phyloP scores from a whole-genome alignment of 2,113 vertebrate species.

The Enhydra lutris region DNA sequence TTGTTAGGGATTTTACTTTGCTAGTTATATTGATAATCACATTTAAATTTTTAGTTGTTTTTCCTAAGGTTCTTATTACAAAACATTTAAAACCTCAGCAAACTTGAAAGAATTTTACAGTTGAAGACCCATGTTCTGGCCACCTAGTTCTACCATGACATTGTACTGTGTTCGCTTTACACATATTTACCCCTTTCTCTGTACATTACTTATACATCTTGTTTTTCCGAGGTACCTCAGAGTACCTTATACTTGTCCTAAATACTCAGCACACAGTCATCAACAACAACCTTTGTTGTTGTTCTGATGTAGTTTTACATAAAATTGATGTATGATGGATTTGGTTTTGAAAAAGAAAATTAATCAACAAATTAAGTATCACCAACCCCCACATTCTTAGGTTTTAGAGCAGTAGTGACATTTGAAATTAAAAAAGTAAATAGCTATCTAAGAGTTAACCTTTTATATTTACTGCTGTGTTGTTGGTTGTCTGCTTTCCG shows the following conservation, averaged over 20 bases:
- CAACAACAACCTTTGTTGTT: neutral
- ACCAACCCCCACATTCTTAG: neutral
- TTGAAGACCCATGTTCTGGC: neutral
- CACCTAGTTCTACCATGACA: neutral
- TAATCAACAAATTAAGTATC: neutral
- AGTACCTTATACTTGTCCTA: neutral
- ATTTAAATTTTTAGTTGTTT: neutral
- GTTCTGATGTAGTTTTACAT: neutral
- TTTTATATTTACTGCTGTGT: neutral
- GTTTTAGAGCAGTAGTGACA: neutral
- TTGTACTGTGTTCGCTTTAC: neutral
- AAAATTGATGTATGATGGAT: neutral
- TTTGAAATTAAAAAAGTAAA: neutral
- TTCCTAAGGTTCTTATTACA: neutral
- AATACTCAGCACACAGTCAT: neutral
- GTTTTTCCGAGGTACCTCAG: neutral
- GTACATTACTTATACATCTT: neutral
- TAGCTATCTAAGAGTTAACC: neutral
- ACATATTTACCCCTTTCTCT: neutral
- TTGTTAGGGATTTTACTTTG: neutral
- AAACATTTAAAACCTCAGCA: neutral
- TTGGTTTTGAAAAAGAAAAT: neutral
- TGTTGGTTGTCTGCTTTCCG: neutral
- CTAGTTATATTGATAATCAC: neutral
- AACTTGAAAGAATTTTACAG: neutral